Conservation (phyloP, 1,140 invertebrate genomes). For the Hesperophylax magnus region DNA sequence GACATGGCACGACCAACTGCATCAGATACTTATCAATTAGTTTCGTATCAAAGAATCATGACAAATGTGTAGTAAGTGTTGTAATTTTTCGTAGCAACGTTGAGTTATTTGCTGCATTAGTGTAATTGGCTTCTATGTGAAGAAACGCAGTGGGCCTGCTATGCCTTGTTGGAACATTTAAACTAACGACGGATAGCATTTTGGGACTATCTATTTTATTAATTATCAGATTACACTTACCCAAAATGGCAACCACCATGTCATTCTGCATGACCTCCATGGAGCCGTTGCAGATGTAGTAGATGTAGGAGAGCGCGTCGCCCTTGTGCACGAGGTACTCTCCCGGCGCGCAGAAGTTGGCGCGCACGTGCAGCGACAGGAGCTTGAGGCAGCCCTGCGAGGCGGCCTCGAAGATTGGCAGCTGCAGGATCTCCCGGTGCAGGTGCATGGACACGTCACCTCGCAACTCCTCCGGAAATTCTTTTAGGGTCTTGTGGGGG, state of each 20-base stretch:
- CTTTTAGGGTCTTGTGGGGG: conserved; percentile 87
- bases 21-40: too few species aligned
- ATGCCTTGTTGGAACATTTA: too few species aligned
- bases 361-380: conserved; percentile 89
- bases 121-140: too few species aligned
- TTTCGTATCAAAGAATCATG: too few species aligned
- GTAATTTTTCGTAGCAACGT: too few species aligned
- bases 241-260: conserved; percentile 98
- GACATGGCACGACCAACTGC: too few species aligned
- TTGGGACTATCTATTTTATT: too few species aligned
- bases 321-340: conserved; percentile 98
- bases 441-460: conserved; percentile 97
- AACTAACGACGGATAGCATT: too few species aligned
- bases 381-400: conserved; percentile 94
- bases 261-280: conserved; percentile 99
- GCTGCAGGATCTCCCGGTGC: conserved; percentile 92
- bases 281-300: conserved; percentile 97
- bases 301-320: conserved; percentile 95
- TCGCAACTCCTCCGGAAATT: conserved; percentile 95
- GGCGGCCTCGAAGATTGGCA: conserved; percentile 94
- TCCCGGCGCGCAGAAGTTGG: conserved; percentile 95
- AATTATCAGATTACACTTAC: conserved; percentile 73
- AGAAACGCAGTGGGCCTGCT: too few species aligned
- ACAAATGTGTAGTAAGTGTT: too few species aligned
- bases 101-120: too few species aligned